These are phyloP conservation scores for Acanthurus tractus DNA, from an alignment of 2,797 vertebrate species.

Conservation along the genomic window DNA sequence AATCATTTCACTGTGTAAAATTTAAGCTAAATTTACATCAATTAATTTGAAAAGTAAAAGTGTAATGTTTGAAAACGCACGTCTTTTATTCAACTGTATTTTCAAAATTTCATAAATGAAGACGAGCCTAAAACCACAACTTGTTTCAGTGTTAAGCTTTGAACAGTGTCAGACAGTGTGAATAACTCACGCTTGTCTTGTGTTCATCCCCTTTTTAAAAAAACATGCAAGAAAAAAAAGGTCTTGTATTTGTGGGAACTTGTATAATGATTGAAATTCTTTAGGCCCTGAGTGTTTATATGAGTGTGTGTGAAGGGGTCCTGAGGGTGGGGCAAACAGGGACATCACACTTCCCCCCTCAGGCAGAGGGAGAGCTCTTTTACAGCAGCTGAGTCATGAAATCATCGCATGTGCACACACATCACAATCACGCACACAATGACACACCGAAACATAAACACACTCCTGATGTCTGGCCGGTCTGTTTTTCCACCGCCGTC, in stretches of 20 bases:
- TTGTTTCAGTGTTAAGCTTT: not conserved
- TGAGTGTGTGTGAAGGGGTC: conserved; percentile 38
- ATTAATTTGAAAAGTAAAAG: too few relatives aligned
- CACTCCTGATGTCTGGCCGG: not conserved
- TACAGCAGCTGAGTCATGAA: conserved; percentile 34
- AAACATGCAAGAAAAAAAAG: too few relatives aligned
- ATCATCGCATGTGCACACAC: conserved; percentile 8
- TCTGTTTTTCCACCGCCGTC: conserved; percentile 4
- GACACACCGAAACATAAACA: conserved; percentile 11
- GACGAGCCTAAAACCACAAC: not conserved
- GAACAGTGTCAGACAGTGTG: not conserved
- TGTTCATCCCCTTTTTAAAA: not conserved
- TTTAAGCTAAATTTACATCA: too few relatives aligned
- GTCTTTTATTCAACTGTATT: too few relatives aligned
- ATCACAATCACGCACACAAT: conserved; percentile 14
- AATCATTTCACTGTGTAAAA: too few relatives aligned
- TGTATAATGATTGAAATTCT: conserved; percentile 58
- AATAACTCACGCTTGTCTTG: not conserved
- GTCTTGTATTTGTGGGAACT: conserved; percentile 52
- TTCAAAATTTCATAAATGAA: too few relatives aligned
- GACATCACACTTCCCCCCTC: conserved; percentile 48
- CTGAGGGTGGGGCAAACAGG: conserved; percentile 26
- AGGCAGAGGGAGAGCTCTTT: conserved; percentile 27
- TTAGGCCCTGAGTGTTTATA: conserved; percentile 30
- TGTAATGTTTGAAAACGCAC: too few relatives aligned